Evolutionary conservation across 92 coral and sea anemone species (phyloP).

Genomic region (Heliopora coerulea): DNA sequence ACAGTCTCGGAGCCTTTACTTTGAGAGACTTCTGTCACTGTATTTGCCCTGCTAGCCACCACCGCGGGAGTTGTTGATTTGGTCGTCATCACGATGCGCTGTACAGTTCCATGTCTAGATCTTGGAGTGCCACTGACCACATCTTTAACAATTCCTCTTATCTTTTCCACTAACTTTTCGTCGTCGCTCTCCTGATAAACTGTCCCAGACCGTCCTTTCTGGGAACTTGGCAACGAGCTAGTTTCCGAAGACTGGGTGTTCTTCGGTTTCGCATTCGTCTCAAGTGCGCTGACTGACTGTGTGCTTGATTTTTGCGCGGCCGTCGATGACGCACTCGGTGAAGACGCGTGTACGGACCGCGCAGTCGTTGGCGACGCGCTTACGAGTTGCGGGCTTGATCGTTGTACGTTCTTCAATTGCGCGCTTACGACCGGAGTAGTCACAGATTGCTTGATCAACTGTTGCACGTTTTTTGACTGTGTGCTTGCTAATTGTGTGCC

Average conservation of each 20-base stretch:
- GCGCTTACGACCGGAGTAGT: background rate
- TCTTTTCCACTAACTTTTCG: constrained; percentile 22
- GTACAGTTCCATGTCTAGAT: background rate
- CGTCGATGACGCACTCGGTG: background rate
- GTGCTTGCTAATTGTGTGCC: background rate
- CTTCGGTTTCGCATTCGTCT: background rate
- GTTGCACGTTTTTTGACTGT: background rate
- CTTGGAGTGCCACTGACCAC: constrained; percentile 13
- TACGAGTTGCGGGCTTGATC: background rate
- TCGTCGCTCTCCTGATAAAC: background rate
- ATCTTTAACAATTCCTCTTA: constrained; percentile 11
- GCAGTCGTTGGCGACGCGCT: background rate
- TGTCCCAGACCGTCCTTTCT: background rate
- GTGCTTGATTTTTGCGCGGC: background rate
- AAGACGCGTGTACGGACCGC: background rate
- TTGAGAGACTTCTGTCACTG: background rate
- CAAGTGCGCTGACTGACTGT: background rate
- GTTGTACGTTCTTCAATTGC: background rate
- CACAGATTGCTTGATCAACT: background rate
- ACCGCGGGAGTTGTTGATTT: background rate
- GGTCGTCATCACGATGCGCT: background rate
- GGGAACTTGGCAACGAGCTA: background rate
- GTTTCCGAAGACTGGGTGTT: background rate
- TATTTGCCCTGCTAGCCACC: background rate
- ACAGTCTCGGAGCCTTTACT: background rate